Conservation (phyloP, 2,888 invertebrate genomes). For the Cephus nigrinus region DNA sequence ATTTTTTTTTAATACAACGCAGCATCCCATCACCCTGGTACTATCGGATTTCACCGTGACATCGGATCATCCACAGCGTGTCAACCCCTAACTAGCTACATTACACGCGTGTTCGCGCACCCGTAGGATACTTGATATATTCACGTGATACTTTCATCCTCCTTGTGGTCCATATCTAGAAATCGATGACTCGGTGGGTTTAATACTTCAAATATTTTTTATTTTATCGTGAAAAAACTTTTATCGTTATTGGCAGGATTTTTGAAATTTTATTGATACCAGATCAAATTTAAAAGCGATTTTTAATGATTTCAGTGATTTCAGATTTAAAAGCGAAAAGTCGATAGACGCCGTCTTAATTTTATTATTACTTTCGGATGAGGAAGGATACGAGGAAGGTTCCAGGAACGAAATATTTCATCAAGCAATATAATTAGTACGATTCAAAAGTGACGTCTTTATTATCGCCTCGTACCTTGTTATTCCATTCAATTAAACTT, state of each 20-base stretch:
- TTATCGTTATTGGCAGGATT: neutral
- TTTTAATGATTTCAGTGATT: too few species aligned
- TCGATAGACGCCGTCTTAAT: neutral
- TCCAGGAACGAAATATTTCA: conserved; percentile 59
- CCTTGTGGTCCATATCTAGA: neutral
- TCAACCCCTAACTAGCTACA: conserved; percentile 4
- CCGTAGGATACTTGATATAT: conserved; percentile 21
- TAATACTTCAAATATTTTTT: neutral
- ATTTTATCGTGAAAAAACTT: neutral
- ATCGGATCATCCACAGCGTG: conserved; percentile 8
- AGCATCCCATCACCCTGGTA: neutral
- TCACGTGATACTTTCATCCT: neutral
- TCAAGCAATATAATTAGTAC: conserved; percentile 58
- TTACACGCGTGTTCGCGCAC: conserved; percentile 24
- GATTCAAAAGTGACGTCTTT: conserved; percentile 59
- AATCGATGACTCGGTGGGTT: neutral
- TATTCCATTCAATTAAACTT: conserved; percentile 50
- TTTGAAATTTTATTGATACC: neutral
- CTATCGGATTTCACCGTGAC: conserved; percentile 5
- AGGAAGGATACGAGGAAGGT: conserved; percentile 40
- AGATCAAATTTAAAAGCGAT: too few species aligned
- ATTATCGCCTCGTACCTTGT: conserved; percentile 39
- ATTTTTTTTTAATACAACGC: neutral
- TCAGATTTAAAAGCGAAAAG: neutral
- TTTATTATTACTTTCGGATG: neutral